phyloP scores from a whole-genome alignment of 2,797 vertebrate genomes.

The Gymnoscopelus braueri region DNA sequence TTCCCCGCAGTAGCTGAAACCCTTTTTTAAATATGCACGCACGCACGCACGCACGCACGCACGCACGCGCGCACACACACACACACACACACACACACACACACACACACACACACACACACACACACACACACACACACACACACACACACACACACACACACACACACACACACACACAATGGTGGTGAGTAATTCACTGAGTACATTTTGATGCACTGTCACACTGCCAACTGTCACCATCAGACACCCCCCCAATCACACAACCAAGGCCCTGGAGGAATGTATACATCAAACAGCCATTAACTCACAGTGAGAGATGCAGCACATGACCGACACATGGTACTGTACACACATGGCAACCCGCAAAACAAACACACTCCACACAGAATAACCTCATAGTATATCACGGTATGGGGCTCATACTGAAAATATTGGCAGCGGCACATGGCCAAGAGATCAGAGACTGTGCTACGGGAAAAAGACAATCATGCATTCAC shows the following conservation, averaged over 20 bases:
- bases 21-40: slow-evolving; percentile 4
- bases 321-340: slow-evolving; percentile 43
- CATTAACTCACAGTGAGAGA: slow-evolving; percentile 30
- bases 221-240: slow-evolving; percentile 28
- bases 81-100: slow-evolving; percentile 22
- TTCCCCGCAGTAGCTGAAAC: no score
- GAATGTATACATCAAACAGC: slow-evolving; percentile 30
- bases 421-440: slow-evolving; percentile 31
- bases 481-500: no score
- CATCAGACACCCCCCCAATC: not conserved
- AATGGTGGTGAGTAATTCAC: slow-evolving; percentile 22
- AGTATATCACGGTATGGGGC: no score
- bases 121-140: slow-evolving; percentile 19
- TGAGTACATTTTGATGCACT: slow-evolving; percentile 34
- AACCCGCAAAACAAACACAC: slow-evolving; percentile 4
- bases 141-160: slow-evolving; percentile 24
- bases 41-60: not conserved
- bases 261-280: slow-evolving; percentile 3
- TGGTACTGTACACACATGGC: slow-evolving; percentile 29
- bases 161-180: slow-evolving; percentile 18
- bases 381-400: not conserved
- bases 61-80: slow-evolving; percentile 18
- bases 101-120: slow-evolving; percentile 23
- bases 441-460: slow-evolving; percentile 39
- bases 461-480: slow-evolving; percentile 17